Percentiles rank a stretch among this genome's conserved stretches.
Evolutionary conservation across 1,140 invertebrate genomes (phyloP).

Genomic region (Zaprionus africanus): DNA sequence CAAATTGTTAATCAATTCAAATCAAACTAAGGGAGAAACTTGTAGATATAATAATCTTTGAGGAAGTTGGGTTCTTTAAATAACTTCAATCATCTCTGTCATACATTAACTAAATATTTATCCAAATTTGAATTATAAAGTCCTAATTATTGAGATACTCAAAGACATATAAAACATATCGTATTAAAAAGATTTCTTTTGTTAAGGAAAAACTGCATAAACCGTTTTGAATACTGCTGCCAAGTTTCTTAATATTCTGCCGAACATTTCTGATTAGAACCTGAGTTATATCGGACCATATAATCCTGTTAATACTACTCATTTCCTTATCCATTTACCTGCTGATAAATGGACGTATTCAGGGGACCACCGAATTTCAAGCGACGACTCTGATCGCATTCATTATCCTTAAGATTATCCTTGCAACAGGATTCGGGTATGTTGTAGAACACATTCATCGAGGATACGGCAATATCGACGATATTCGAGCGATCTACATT

Average conservation of each 20-base stretch:
- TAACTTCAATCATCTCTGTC: neutral
- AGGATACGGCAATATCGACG: constrained; percentile 79
- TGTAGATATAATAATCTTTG: neutral
- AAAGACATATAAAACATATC: too few species aligned
- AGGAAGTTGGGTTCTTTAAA: neutral
- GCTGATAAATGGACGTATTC: constrained; percentile 85
- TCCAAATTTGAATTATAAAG: too few species aligned
- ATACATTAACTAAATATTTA: too few species aligned
- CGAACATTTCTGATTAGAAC: too few species aligned
- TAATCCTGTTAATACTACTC: neutral
- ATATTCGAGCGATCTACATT: constrained; percentile 82
- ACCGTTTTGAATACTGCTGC: too few species aligned
- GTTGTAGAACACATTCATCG: constrained; percentile 84
- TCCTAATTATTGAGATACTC: too few species aligned
- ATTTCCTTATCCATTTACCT: constrained; percentile 82
- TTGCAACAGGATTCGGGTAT: constrained; percentile 88
- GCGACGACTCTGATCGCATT: constrained; percentile 85
- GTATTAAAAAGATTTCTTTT: too few species aligned
- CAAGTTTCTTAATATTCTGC: too few species aligned
- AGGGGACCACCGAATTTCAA: constrained; percentile 85
- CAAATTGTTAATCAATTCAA: neutral
- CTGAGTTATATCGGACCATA: neutral
- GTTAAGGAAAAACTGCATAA: too few species aligned
- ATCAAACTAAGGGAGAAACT: neutral
- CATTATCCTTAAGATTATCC: constrained; percentile 75